Percentiles rank a stretch among this genome's conserved stretches.
Evolutionary conservation across 2,113 vertebrate genomes (phyloP).

Genomic region (Mastomys coucha): DNA sequence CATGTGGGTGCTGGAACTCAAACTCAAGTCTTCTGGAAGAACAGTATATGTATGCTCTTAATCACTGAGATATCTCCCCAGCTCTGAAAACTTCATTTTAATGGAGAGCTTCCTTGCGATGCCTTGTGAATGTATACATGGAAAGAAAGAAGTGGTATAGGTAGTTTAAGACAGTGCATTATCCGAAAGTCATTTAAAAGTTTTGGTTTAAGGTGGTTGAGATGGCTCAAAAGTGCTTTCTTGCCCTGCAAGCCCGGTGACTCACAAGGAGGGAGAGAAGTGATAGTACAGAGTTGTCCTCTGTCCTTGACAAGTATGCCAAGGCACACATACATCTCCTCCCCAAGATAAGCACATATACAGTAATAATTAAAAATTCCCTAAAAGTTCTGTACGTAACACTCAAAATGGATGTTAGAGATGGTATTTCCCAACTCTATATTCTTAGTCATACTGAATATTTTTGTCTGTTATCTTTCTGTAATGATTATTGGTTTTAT

Average conservation of each 20-base stretch:
- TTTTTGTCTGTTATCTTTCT: constrained; percentile 2
- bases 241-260: neutral
- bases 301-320: neutral
- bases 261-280: neutral
- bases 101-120: neutral
- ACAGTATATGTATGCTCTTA: neutral
- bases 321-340: neutral
- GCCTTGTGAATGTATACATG: neutral
- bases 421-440: neutral
- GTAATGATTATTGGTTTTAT: neutral
- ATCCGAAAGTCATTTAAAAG: neutral
- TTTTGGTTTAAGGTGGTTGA: neutral
- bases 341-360: neutral
- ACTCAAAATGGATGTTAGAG: neutral
- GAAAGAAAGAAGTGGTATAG: neutral
- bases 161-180: neutral
- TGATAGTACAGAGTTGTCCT: too few species aligned
- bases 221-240: too few species aligned
- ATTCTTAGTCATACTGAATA: neutral
- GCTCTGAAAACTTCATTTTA: neutral
- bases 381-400: neutral
- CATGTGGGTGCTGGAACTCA: neutral
- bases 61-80: neutral
- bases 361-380: neutral
- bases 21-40: neutral